Conservation (phyloP, 2,113 vertebrate species). For the Erinaceus europaeus region DNA sequence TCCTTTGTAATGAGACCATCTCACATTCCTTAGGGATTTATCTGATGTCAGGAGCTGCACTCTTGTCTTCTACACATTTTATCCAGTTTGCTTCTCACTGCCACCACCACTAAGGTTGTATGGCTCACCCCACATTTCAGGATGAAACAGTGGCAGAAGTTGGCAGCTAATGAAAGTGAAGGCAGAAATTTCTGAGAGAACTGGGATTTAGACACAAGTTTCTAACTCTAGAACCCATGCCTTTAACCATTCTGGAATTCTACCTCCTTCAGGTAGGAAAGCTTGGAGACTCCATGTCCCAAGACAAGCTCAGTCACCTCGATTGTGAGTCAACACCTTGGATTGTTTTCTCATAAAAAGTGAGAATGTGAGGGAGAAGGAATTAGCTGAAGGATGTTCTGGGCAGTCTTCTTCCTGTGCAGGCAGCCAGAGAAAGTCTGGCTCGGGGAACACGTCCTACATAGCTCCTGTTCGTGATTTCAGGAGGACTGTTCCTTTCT, state of each 20-base stretch:
- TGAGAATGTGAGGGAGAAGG: background rate
- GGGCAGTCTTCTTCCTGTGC: background rate
- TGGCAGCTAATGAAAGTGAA: background rate
- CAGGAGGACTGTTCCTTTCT: background rate
- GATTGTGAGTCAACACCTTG: background rate
- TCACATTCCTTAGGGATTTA: slow-evolving; percentile 27
- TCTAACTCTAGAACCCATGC: background rate
- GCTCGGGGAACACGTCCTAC: background rate
- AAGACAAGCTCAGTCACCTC: background rate
- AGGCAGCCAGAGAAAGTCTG: slow-evolving; percentile 4
- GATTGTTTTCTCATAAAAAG: background rate
- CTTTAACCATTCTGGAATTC: background rate
- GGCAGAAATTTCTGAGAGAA: background rate
- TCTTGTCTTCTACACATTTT: background rate
- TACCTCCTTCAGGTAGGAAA: background rate
- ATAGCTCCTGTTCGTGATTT: background rate
- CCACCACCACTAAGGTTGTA: too few relatives aligned
- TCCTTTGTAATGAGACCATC: slow-evolving; percentile 27
- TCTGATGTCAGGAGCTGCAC: background rate
- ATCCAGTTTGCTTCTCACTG: slow-evolving; percentile 10
- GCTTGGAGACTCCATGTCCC: background rate
- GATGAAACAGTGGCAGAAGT: background rate
- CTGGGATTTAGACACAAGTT: background rate
- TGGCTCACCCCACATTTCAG: background rate
- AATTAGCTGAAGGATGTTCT: background rate